These are phyloP conservation scores for Pammene aurita DNA, from an alignment of 2,888 invertebrate species.

Conservation along the genomic window DNA sequence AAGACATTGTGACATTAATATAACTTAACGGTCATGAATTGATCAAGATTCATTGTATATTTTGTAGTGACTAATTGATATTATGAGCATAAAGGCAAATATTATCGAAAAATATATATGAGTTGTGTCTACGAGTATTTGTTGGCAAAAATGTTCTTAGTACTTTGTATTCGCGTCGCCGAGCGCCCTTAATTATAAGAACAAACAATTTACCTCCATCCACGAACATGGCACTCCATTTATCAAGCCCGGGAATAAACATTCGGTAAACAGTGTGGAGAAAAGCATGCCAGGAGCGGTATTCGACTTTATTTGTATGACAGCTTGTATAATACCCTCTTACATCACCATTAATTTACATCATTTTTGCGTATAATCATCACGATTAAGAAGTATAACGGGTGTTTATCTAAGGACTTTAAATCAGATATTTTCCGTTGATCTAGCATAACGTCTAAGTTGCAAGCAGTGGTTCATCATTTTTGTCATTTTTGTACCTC, in stretches of 20 bases:
- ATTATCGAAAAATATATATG: background rate
- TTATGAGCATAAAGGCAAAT: background rate
- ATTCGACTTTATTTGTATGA: background rate
- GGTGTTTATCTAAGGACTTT: too few species aligned
- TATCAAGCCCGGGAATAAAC: conserved; percentile 27
- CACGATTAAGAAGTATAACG: too few species aligned
- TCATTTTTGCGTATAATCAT: background rate
- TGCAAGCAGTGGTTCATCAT: too few species aligned
- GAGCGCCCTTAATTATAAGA: conserved; percentile 32
- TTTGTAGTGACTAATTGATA: background rate
- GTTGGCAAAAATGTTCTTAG: background rate
- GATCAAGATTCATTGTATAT: background rate
- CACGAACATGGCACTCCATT: conserved; percentile 28
- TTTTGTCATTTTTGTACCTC: too few species aligned
- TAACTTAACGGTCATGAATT: too few species aligned
- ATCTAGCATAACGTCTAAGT: too few species aligned
- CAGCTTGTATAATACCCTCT: background rate
- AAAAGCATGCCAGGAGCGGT: background rate
- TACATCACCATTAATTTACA: background rate
- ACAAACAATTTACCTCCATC: conserved; percentile 36
- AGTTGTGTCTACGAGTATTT: background rate
- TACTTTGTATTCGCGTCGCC: conserved; percentile 23
- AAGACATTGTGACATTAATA: too few species aligned
- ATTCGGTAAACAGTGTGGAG: conserved; percentile 16
- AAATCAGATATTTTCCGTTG: too few species aligned